Percentiles rank a stretch among this genome's conserved stretches.
Evolutionary conservation across 2,888 invertebrate species (phyloP).

Genomic region (Drosophila suboccidentalis): DNA sequence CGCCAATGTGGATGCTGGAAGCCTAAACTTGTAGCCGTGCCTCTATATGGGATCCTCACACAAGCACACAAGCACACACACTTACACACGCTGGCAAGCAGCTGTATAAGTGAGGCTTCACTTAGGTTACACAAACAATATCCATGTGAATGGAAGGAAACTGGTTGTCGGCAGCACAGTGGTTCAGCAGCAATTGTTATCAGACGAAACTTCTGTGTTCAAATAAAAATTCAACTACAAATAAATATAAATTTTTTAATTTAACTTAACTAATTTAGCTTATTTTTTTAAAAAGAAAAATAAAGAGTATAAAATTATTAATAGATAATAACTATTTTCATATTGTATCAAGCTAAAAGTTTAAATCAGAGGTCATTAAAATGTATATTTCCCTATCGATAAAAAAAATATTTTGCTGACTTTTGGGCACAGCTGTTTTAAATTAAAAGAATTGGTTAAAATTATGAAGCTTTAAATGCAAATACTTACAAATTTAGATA

Average conservation of each 20-base stretch:
- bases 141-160: constrained; percentile 78
- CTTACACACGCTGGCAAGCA: not conserved
- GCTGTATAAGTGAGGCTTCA: constrained; percentile 37
- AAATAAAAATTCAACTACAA: not conserved
- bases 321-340: no score
- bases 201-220: not conserved
- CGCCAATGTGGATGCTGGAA: constrained; percentile 57
- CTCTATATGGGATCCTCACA: constrained; percentile 51
- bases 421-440: no score
- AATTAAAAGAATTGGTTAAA: no score
- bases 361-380: no score
- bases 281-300: not conserved
- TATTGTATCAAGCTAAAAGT: no score
- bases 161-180: constrained; percentile 62
- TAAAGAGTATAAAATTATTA: not conserved
- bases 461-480: no score
- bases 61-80: constrained; percentile 17
- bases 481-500: no score
- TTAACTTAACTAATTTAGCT: not conserved
- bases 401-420: no score
- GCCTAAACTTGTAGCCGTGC: constrained; percentile 17
- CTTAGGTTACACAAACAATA: constrained; percentile 75
- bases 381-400: no score
- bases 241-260: not conserved
- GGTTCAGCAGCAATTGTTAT: not conserved